Base-by-base conservation (phyloP, 1,140 invertebrate species). In the Epicauta chinensis region DNA sequence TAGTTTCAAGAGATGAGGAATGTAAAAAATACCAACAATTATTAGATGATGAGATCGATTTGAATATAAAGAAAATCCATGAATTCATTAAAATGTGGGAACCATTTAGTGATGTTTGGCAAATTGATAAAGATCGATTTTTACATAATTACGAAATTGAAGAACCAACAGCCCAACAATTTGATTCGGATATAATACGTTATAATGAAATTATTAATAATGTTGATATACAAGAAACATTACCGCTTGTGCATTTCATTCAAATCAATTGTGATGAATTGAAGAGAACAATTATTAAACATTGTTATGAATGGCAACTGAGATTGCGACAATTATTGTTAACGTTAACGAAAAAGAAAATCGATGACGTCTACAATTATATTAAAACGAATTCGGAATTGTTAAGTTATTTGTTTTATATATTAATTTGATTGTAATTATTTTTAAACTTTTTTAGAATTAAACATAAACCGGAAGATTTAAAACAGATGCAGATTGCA, bases 281-380 rank as follows among this genome's bases (percentile, higher is more conserved):
- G 36, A 93, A 92, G 69, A 81, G 80, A 51, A 75, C 83, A 2
- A 83, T 93, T 31, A 78, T 88, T 47, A 77, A 81, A 13, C 86
- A 91, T 67, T 93, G 91, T 61, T 72, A 81, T 9, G 73, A 83
- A 52, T 93, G 90, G 91, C 87, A 92, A 72, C 73, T 81, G 10
- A 82, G 84, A 55, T 76, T 93, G 44, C 82, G 80, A 1, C 71
- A 77, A 48, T 67, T 87, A 12, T 64, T 93, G 9, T 75, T 77
- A 42, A 77, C 80, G 56, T 79, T 87, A 32, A 83, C 86, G 1
- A 77, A 80, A 41, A 62, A 60, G 5, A 81, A 82, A 59, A 76
- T 91, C 31, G 73, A 81, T 58, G 72, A 75, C 37, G 70, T 88
- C n/a, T 82, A 81, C 56, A 64, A 75, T 16, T 85, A 83, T 64